phyloP scores from a whole-genome alignment of 2,797 vertebrate genomes.

The Balearica regulorum region DNA sequence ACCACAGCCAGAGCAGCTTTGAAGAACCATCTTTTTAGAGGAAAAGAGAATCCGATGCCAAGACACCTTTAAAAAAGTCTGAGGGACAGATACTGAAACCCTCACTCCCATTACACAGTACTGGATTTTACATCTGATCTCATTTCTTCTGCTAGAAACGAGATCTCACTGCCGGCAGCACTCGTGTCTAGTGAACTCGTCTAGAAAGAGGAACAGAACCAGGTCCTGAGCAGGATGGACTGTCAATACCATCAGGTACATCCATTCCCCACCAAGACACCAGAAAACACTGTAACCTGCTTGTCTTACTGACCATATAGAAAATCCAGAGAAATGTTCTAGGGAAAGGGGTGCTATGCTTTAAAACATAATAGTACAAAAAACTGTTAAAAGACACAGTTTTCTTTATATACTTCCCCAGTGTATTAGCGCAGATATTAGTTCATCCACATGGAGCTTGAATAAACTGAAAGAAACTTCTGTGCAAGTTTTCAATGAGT shows the following conservation, averaged over 20 bases:
- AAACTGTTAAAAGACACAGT: background rate
- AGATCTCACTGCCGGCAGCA: background rate
- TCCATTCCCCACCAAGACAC: background rate
- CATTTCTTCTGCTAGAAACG: background rate
- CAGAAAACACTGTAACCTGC: background rate
- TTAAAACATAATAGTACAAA: background rate
- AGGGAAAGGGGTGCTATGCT: background rate
- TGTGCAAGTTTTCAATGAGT: background rate
- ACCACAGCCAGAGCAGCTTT: background rate
- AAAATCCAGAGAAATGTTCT: background rate
- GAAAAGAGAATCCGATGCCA: background rate
- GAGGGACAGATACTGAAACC: background rate
- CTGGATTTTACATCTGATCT: conserved; percentile 1
- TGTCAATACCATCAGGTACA: background rate
- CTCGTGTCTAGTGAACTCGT: rapidly evolving
- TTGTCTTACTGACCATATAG: background rate
- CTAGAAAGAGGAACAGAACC: background rate
- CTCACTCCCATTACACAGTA: background rate
- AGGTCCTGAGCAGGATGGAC: background rate
- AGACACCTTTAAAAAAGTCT: background rate
- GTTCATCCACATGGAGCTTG: background rate
- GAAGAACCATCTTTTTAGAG: background rate
- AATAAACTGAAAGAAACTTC: background rate
- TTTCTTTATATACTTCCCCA: background rate
- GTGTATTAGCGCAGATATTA: background rate